A percentile compares a stretch with the other conserved stretches of the same genome.
These are phyloP conservation scores for Balanococcus diminutus DNA, from an alignment of 2,888 invertebrate species.

Conservation along the genomic window DNA sequence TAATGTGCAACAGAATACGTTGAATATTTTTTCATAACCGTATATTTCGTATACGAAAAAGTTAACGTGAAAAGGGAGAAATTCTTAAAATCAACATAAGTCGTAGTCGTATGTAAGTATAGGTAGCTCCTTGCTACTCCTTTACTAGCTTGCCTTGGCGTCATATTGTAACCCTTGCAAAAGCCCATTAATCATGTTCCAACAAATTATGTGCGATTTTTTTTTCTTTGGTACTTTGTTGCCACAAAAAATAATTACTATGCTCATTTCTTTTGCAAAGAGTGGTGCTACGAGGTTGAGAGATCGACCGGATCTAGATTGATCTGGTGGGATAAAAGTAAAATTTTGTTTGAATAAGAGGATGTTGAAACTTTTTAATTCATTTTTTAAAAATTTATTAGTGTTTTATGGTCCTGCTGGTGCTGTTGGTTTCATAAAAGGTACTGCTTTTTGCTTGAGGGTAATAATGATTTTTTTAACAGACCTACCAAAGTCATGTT, in stretches of 20 bases:
- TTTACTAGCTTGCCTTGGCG: background rate
- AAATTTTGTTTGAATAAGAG: no score
- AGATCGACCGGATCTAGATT: background rate
- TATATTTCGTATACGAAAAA: background rate
- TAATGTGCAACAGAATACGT: background rate
- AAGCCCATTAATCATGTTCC: constrained; percentile 8
- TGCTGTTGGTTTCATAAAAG: no score
- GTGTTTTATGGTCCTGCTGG: no score
- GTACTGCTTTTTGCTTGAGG: no score
- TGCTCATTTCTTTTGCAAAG: background rate
- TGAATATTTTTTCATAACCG: background rate
- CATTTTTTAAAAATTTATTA: no score
- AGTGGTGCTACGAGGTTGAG: background rate
- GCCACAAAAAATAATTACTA: background rate
- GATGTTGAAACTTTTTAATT: no score
- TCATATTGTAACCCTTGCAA: constrained; percentile 7
- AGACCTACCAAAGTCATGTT: no score
- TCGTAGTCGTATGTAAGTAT: background rate
- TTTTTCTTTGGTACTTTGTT: background rate
- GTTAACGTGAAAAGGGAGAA: background rate
- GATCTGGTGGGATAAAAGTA: no score
- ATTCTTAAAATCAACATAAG: background rate
- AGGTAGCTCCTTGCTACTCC: background rate
- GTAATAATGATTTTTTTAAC: no score
- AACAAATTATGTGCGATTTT: background rate